Base-by-base conservation (phyloP, 1,140 invertebrate genomes). In the Bathynomus jamesi region DNA sequence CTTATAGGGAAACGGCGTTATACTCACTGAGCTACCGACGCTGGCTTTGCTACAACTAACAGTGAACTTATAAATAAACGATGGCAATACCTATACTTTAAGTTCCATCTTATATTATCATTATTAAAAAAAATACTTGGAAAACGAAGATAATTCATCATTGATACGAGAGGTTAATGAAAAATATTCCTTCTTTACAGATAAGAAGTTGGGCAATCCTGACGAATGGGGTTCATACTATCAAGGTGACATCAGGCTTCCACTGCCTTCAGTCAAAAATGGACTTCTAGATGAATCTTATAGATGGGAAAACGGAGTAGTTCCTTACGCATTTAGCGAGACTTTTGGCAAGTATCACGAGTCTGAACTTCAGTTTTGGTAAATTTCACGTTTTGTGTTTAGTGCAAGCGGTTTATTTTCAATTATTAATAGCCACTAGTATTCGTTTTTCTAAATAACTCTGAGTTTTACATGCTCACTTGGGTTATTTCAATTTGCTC, bases 261-360 rank as follows among this genome's bases (percentile, higher is more conserved):
- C 75, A 21, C 66, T 72, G 28, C 74, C 70, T n/a, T 60, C 24
- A 0, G n/a, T 29, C 53, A 77, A 46, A 53, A 77, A 73, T 61
- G 76, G 76, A 28, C 65, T 71, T n/a, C 60, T 74, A 31, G 62
- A 74, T 40, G 66, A 73, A 40, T 62, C 17, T 13, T 74, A 71
- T 62, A 63, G 72, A 24, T 81, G 81, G 81, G 67, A 73, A 28
- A 71, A 78, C 25, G 81, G 79, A 0, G 69, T 76, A 4, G 76
- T 81, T 3, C 76, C 78, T n/a, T 81, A 80, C 63, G 63, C 65
- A 27, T 78, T 80, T 66, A 74, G 66, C 27, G 30, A 69, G 4
- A 29, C 40, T 25, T 73, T 80, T 25, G 76, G 80, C 80, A 71
- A 76, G 80, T 76, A 8, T 31, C 11, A 5, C 21, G 11, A 61